Conservation (phyloP, 2,797 vertebrate genomes). For the Anabas testudineus region DNA sequence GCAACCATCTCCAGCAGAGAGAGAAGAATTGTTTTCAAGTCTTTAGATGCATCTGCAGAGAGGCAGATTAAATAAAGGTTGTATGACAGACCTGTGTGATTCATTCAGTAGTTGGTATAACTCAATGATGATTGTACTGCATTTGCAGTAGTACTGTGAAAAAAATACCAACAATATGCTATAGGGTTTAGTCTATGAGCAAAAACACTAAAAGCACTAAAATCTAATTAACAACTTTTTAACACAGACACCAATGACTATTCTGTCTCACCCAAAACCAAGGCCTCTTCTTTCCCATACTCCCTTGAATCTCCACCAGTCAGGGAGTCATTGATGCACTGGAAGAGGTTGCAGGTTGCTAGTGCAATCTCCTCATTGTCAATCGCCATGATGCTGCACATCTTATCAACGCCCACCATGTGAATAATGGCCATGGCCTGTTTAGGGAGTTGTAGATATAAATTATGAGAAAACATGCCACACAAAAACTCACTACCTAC, state of each 20-base stretch:
- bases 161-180: not conserved
- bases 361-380: constrained; percentile 92
- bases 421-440: constrained; percentile 93
- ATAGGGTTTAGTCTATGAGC: not conserved
- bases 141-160: not conserved
- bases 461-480: not conserved
- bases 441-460: constrained; percentile 22
- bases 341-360: constrained; percentile 92
- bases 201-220: not conserved
- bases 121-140: not conserved
- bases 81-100: not conserved
- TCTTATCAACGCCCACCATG: constrained; percentile 86
- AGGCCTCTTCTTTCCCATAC: constrained; percentile 92
- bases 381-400: constrained; percentile 93
- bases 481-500: not conserved
- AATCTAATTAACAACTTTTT: not conserved
- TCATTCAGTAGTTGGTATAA: not conserved
- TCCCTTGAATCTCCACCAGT: constrained; percentile 89
- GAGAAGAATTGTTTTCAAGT: constrained; percentile 89
- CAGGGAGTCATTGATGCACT: constrained; percentile 91
- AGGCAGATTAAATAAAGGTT: constrained; percentile 6
- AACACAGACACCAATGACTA: not conserved
- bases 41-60: constrained; percentile 89
- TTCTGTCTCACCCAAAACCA: constrained; percentile 89
- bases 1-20: constrained; percentile 92